Evolutionary conservation across 1,140 invertebrate genomes (phyloP), one percentile per base, ranked within the genome.

Genomic region (Pteromalus puparum): DNA sequence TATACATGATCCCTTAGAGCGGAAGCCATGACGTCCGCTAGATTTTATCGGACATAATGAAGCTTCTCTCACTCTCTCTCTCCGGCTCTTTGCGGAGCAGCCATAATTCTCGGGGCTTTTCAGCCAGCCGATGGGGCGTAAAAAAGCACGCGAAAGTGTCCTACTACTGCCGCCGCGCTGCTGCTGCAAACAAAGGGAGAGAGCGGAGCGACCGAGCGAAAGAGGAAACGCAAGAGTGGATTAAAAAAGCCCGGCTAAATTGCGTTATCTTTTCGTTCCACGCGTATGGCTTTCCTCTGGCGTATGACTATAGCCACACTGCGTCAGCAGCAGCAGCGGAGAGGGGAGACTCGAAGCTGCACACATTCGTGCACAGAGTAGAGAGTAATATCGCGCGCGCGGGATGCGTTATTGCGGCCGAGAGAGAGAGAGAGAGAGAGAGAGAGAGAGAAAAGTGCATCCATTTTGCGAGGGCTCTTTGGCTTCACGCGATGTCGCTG

Each of bases 181-280:
- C n/a, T 34, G 68, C 68, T 28, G 10, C 80, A 81, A 46, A 70
- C 75, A 86, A 72, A 81, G 82, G 74, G 65, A 76, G 81, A 70
- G 76, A 79, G 46, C 75, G 67, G n/a, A 67, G 53, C 18, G 13
- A 53, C 48, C 48, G 53, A 61, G 53, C 15, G 53, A 61, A 15
- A 73, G 77, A 83, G 67, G 53, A 74, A 26, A 75, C 3, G 13
- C 74, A 61, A 34, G 34, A 30, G 73, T 28, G 87, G 85, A 90
- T 89, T 89, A 90, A 90, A 90, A 90, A 90, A 90, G 89, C 88
- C 86, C 86, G 88, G 90, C 90, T 91, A 90, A 91, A 91, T 90
- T 90, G 90, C 89, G 90, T 91, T 91, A 91, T 91, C 90, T 91
- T 91, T 91, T 91, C 90, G 90, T 91, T 91, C 90, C 90, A 91